These are phyloP conservation scores for Zosterops borbonicus DNA, from an alignment of 2,113 vertebrate species.

Conservation along the genomic window DNA sequence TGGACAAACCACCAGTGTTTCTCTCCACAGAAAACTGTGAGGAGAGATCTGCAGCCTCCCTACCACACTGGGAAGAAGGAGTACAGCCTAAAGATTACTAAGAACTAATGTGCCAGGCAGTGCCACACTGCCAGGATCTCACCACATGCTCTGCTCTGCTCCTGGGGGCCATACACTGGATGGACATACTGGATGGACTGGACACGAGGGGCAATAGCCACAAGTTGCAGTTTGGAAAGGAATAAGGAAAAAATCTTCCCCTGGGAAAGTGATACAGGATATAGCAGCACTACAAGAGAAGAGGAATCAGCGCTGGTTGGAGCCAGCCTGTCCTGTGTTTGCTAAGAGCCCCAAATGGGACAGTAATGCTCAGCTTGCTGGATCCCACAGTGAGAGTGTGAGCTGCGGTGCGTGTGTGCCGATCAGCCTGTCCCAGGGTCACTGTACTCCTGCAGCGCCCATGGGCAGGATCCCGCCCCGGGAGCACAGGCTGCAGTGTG, in stretches of 20 bases:
- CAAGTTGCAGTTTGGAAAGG: not conserved
- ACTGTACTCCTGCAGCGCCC: accelerated
- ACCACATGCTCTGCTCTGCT: not conserved
- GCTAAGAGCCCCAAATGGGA: not conserved
- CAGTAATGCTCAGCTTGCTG: accelerated
- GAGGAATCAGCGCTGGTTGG: not conserved
- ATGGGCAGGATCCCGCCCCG: not conserved
- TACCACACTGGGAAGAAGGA: not conserved
- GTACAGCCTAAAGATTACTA: not conserved
- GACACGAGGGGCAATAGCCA: not conserved
- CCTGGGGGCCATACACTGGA: not conserved
- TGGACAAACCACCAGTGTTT: not conserved
- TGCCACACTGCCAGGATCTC: not conserved
- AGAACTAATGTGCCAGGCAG: not conserved
- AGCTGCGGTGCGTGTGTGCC: accelerated
- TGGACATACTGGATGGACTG: not conserved
- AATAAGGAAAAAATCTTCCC: not conserved
- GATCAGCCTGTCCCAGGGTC: accelerated
- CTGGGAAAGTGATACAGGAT: not conserved
- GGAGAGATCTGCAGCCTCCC: not conserved
- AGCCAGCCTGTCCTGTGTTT: not conserved
- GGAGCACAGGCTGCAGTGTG: not conserved
- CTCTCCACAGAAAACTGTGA: not conserved
- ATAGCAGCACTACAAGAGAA: not conserved
- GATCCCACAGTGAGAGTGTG: accelerated